Percentiles rank a stretch among this genome's conserved stretches.
Evolutionary conservation across 2,113 vertebrate species (phyloP).

Genomic region (Symphodus melops): DNA sequence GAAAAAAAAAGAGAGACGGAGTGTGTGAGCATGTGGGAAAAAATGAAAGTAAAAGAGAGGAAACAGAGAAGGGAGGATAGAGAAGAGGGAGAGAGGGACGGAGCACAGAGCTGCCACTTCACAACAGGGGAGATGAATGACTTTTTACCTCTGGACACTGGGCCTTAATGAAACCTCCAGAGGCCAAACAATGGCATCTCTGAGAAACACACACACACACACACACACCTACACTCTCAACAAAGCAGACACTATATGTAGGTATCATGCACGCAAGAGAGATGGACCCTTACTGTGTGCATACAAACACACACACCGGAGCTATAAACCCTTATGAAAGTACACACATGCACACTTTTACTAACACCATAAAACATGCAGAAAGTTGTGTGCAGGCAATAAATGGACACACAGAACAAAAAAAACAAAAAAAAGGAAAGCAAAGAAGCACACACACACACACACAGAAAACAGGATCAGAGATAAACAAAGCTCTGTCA

Average conservation of each 20-base stretch:
- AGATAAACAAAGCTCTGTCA: conserved; percentile 13
- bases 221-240: background rate
- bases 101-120: conserved; percentile 80
- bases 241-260: conserved; percentile 29
- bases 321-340: conserved; percentile 14
- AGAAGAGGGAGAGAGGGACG: conserved; percentile 43
- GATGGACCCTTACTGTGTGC: conserved; percentile 8
- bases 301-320: conserved; percentile 13
- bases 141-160: conserved; percentile 86
- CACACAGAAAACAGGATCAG: background rate
- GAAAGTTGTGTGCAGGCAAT: background rate
- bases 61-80: conserved; percentile 48
- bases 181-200: conserved; percentile 84
- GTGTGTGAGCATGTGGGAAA: conserved; percentile 16
- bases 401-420: background rate
- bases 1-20: conserved; percentile 34
- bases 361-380: background rate
- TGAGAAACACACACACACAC: conserved; percentile 44
- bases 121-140: conserved; percentile 86
- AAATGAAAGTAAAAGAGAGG: conserved; percentile 47
- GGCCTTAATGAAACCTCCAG: conserved; percentile 88
- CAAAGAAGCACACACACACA: background rate
- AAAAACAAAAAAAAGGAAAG: background rate
- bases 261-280: conserved; percentile 1
- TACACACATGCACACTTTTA: background rate